Evolutionary conservation across 2,888 invertebrate genomes (phyloP), one percentile per base, ranked within the genome.

Genomic region (Mythimna vitellina): DNA sequence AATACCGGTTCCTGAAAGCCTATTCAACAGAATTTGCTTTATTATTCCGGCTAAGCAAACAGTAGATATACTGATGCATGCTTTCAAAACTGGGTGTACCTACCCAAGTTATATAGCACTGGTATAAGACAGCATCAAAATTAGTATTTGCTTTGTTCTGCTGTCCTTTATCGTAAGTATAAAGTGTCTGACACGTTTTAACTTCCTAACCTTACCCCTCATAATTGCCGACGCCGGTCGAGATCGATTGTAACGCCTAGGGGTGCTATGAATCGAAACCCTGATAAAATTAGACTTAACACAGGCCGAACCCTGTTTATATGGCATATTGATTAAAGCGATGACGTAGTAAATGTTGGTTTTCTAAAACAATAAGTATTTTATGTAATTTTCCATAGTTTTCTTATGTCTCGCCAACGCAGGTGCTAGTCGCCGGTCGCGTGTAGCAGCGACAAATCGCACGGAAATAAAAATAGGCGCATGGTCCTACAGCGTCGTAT

Each of bases 401-500:
- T 78, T 51, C 29, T 57, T 54, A 17, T 35, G 22, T 38, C 38
- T 63, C n/a, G 57, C 54, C 71, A 70, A 66, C 20, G 29, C 57
- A 69, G 65, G 67, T 78, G 72, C 17, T 57, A 71, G 65, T 62
- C 63, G 51, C 73, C 60, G 58, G 73, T 82, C 57, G 72, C 71
- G 67, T 85, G 85, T 76, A 75, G 61, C 42, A 46, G 73, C 65
- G 85, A 82, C 76, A 71, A 79, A 82, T 81, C 87, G 88, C 84
- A 86, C 66, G 82, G 84, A 88, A 89, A 89, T 90, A 90, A 89
- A 92, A 92, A 93, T 93, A 93, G 92, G 89, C 87, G 90, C 90
- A 88, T 88, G 80, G 88, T 88, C 84, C 76, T 87, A 87, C 88
- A 87, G 82, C 94, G 95, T 90, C 95, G 95, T 95, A 96, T 93